Conservation (phyloP, 1,140 invertebrate genomes). For the Pseudomyrmex gracilis region DNA sequence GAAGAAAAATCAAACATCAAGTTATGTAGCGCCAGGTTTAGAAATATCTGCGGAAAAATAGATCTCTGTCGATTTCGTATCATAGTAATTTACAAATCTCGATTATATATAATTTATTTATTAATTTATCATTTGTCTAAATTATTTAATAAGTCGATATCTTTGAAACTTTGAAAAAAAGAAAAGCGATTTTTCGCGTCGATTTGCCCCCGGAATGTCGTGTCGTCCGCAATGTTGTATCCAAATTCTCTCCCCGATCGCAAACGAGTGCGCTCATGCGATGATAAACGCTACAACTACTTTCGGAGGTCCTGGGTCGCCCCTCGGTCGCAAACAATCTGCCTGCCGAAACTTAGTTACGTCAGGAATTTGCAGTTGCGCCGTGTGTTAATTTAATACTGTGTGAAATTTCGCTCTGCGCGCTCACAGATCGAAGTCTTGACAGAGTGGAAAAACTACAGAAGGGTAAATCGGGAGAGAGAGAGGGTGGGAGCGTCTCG, state of each 20-base stretch:
- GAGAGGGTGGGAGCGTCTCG: constrained; percentile 74
- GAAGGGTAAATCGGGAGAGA: constrained; percentile 67
- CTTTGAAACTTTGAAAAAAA: not conserved
- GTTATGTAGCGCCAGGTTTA: not conserved
- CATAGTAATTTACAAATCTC: too few relatives aligned
- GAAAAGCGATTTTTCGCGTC: not conserved
- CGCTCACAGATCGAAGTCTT: constrained; percentile 46
- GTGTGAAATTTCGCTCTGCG: constrained; percentile 59
- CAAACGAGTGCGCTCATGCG: constrained; percentile 19
- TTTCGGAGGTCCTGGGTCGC: constrained; percentile 15
- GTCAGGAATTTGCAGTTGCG: constrained; percentile 51
- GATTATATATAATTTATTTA: constrained; percentile 14
- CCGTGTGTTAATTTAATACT: constrained; percentile 44
- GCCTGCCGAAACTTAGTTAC: constrained; percentile 19
- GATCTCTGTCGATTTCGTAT: not conserved
- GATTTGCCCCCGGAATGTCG: not conserved
- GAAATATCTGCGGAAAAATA: not conserved
- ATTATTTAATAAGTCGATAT: too few relatives aligned
- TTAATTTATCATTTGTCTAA: not conserved
- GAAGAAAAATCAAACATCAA: not conserved
- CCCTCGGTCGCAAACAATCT: constrained; percentile 24
- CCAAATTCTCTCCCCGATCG: not conserved
- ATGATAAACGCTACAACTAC: constrained; percentile 44
- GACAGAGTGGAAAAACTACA: constrained; percentile 58
- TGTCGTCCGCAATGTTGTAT: not conserved